A percentile compares a stretch with the other conserved stretches of the same genome.
Evolutionary conservation across 2,797 vertebrate species (phyloP).

Genomic region (Xiphorhynchus erythropygius): DNA sequence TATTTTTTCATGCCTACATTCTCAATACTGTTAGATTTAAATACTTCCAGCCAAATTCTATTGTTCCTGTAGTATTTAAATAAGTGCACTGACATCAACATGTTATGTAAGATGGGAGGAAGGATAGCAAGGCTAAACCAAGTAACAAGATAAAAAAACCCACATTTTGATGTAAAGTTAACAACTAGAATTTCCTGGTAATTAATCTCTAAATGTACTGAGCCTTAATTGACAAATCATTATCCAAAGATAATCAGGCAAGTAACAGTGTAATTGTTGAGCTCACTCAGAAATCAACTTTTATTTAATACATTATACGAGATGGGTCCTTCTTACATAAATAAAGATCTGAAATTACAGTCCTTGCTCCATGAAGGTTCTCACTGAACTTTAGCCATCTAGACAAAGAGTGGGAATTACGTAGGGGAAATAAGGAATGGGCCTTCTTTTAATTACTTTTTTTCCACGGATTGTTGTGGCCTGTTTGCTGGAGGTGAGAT

Average conservation of each 20-base stretch:
- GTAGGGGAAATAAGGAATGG: not conserved
- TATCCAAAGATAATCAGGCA: not conserved
- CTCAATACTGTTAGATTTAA: not conserved
- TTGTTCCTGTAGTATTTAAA: not conserved
- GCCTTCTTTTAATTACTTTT: not conserved
- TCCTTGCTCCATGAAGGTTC: not conserved
- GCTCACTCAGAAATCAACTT: not conserved
- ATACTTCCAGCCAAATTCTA: not conserved
- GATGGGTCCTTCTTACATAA: not conserved
- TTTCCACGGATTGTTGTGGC: not conserved
- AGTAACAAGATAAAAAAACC: not conserved
- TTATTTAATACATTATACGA: not conserved
- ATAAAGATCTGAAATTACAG: not conserved
- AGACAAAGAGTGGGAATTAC: not conserved
- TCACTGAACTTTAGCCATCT: not conserved
- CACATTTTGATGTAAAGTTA: not conserved
- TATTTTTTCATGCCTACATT: slow-evolving; percentile 6
- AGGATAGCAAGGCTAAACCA: not conserved
- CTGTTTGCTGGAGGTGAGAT: not conserved
- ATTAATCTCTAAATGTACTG: not conserved
- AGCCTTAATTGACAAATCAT: slow-evolving; percentile 10
- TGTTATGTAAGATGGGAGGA: not conserved
- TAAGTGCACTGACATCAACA: not conserved
- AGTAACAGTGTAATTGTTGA: not conserved
- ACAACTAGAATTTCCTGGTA: not conserved